Conservation (phyloP, 2,888 invertebrate species). For the Cephus pygmeus region DNA sequence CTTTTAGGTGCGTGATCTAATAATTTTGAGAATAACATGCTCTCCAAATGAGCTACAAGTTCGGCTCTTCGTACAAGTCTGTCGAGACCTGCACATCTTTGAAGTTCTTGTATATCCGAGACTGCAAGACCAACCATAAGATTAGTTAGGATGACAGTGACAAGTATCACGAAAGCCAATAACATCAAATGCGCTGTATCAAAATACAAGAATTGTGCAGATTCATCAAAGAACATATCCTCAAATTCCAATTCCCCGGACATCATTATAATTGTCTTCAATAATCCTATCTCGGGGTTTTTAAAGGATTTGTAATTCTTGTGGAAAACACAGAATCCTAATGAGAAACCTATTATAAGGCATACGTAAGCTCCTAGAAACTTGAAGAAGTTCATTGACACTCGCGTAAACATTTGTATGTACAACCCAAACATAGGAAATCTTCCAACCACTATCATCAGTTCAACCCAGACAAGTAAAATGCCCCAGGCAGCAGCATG, state of each 20-base stretch:
- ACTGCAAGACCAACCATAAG: slow-evolving; percentile 87
- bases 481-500: slow-evolving; percentile 84
- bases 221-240: slow-evolving; percentile 77
- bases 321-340: slow-evolving; percentile 86
- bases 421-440: slow-evolving; percentile 89
- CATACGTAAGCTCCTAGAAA: slow-evolving; percentile 85
- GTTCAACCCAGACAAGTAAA: slow-evolving; percentile 83
- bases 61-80: slow-evolving; percentile 84
- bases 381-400: slow-evolving; percentile 84
- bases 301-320: slow-evolving; percentile 79
- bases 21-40: slow-evolving; percentile 83
- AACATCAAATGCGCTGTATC: slow-evolving; percentile 82
- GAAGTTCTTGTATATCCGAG: slow-evolving; percentile 85
- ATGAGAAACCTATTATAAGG: slow-evolving; percentile 81
- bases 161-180: slow-evolving; percentile 79
- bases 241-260: slow-evolving; percentile 88
- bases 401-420: slow-evolving; percentile 87
- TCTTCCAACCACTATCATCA: slow-evolving; percentile 87
- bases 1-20: slow-evolving; percentile 75
- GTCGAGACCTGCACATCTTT: slow-evolving; percentile 83
- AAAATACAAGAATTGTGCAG: slow-evolving; percentile 71
- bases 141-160: slow-evolving; percentile 86
- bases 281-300: slow-evolving; percentile 73
- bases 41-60: slow-evolving; percentile 83
- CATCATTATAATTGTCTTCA: slow-evolving; percentile 91